These are phyloP conservation scores for Hesperia comma DNA, from an alignment of 2,888 invertebrate genomes.

Conservation along the genomic window DNA sequence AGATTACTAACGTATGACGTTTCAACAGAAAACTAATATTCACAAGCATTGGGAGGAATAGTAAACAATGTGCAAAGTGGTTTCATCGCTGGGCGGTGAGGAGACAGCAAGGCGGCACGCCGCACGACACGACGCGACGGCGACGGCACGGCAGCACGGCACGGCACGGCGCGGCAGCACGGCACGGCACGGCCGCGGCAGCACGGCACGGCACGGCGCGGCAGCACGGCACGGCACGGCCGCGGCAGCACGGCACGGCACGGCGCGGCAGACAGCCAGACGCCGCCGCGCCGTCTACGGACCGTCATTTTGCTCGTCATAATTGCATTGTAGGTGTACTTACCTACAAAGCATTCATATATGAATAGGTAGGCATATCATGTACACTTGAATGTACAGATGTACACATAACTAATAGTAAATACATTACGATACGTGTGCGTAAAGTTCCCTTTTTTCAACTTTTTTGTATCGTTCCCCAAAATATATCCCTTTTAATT, in stretches of 20 bases:
- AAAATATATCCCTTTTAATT: too few relatives aligned
- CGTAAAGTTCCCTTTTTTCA: too few relatives aligned
- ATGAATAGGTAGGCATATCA: too few relatives aligned
- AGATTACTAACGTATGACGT: background rate
- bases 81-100: background rate
- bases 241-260: background rate
- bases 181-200: background rate
- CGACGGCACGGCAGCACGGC: background rate
- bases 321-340: background rate
- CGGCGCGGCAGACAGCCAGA: background rate
- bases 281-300: background rate
- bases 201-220: too few relatives aligned
- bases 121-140: too few relatives aligned
- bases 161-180: background rate
- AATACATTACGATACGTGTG: too few relatives aligned
- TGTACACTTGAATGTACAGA: too few relatives aligned
- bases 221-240: background rate
- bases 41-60: background rate
- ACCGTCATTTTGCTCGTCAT: background rate
- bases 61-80: conserved; percentile 1
- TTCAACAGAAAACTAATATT: background rate
- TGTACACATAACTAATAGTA: too few relatives aligned
- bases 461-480: too few relatives aligned
- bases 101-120: background rate
- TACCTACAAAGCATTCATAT: background rate